Percentiles rank a stretch among this genome's conserved stretches.
These are phyloP conservation scores for Myotis brandtii DNA, from an alignment of 2,113 vertebrate genomes.

Conservation along the genomic window DNA sequence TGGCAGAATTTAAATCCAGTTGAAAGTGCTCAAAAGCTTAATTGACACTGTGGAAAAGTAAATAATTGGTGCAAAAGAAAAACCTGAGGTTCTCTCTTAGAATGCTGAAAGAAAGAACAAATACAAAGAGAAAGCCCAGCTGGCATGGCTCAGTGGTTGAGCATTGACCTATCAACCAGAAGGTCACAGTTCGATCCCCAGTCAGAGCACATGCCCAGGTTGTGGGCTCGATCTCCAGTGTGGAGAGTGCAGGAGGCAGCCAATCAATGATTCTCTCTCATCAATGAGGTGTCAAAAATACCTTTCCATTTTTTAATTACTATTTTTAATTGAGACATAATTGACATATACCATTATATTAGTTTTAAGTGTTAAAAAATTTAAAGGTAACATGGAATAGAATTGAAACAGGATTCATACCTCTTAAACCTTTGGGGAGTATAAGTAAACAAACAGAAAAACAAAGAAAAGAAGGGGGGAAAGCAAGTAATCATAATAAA, in stretches of 20 bases:
- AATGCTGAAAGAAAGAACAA: not conserved
- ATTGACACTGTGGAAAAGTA: not conserved
- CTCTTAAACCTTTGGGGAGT: not conserved
- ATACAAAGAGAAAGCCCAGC: not conserved
- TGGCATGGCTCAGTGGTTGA: too few species aligned
- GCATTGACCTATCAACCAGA: too few species aligned
- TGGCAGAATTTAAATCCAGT: not conserved
- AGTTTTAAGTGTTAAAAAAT: not conserved
- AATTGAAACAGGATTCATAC: not conserved
- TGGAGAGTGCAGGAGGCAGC: too few species aligned
- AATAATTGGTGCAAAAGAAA: not conserved
- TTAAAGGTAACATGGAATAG: not conserved
- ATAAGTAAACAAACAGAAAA: not conserved
- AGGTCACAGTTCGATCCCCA: too few species aligned
- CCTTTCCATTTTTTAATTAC: not conserved
- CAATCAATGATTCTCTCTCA: too few species aligned
- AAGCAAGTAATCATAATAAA: not conserved
- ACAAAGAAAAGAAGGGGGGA: not conserved
- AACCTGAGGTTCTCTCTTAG: not conserved
- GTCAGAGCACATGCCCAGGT: too few species aligned
- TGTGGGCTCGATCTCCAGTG: too few species aligned
- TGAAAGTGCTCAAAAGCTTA: conserved; percentile 10
- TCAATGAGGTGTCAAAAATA: not conserved
- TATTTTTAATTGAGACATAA: not conserved
- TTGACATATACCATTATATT: not conserved